Evolutionary conservation across 2,888 invertebrate genomes (phyloP), one percentile per base, ranked within the genome.

Genomic region (Gastrophysa polygoni): DNA sequence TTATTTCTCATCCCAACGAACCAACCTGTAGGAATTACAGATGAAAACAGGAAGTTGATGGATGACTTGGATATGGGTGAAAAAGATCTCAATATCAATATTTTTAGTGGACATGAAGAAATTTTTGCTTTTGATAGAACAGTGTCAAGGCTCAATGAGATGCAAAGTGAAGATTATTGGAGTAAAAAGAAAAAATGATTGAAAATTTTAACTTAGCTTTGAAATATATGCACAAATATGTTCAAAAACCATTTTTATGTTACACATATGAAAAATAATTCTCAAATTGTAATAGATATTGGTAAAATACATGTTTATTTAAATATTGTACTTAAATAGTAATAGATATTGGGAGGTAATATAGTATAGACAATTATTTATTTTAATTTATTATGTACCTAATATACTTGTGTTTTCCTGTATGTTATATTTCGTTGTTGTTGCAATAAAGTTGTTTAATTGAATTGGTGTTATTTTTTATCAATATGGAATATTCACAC

Each of bases 61-160:
- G 98, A 98, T 78, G 98, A 99, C 81, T 85, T 99, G 67, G 91
- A 91, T 73, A 92, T 98, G 59, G 86, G 87, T 1, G 89, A 89
- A 71, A 88, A 87, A 71, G 89, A 91, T 52, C 91, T 71, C 8
- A 87, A 87, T 68, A 92, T 96, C 2, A 96, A 92, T 75, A 91
- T 99, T 71, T 98, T 99, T 76, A 97, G 96, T 0, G 98, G 98
- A 0, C 95, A 96, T 80, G 99, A 99, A 82, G 99, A 99, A 83
- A 83, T 96, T 74, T 99, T 99, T 82, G 98, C 99, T 0, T 96
- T 93, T 78, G 96, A 97, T 75, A 86, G 99, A 59, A 97, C 98
- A 18, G 81, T 96, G 21, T 98, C 98, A 0, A 85, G 99, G 67
- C 86, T 99, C 32, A 88, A 91, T 69, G 96, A 99, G 85, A 99